Evolutionary conservation across 2,888 invertebrate genomes (phyloP).

Genomic region (Tyria jacobaeae): DNA sequence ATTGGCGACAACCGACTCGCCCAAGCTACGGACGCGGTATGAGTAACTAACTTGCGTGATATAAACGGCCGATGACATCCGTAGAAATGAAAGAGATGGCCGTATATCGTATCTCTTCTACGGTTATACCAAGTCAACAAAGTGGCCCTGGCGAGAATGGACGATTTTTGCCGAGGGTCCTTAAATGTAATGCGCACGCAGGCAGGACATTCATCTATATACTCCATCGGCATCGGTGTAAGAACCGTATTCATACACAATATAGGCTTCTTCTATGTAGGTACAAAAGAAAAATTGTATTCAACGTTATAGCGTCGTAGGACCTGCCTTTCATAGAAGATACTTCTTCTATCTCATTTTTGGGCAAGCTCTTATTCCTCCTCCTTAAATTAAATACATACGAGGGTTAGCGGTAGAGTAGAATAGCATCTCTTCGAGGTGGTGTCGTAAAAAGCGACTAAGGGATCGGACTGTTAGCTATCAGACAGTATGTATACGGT

Average conservation of each 20-base stretch:
- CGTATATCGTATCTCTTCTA: conserved; percentile 51
- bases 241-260: conserved; percentile 29
- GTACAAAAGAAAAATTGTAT: conserved; percentile 25
- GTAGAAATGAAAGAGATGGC: conserved; percentile 59
- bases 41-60: conserved; percentile 68
- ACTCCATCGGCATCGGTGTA: conserved; percentile 19
- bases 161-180: conserved; percentile 60
- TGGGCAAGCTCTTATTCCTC: too few relatives aligned
- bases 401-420: too few relatives aligned
- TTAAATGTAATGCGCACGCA: conserved; percentile 75
- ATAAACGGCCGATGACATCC: conserved; percentile 80
- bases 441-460: too few relatives aligned
- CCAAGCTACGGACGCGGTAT: conserved; percentile 77
- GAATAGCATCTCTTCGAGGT: too few relatives aligned
- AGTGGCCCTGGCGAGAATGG: conserved; percentile 56
- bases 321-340: conserved; percentile 24
- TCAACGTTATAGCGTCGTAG: conserved; percentile 30
- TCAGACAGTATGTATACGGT: too few relatives aligned
- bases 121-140: conserved; percentile 44
- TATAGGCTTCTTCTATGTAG: conserved; percentile 21
- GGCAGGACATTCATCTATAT: conserved; percentile 66
- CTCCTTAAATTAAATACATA: too few relatives aligned
- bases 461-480: too few relatives aligned
- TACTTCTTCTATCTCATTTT: too few relatives aligned
- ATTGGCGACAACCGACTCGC: conserved; percentile 78